Evolutionary conservation across 2,888 invertebrate genomes (phyloP).

Genomic region (Ceratothoa steindachneri): DNA sequence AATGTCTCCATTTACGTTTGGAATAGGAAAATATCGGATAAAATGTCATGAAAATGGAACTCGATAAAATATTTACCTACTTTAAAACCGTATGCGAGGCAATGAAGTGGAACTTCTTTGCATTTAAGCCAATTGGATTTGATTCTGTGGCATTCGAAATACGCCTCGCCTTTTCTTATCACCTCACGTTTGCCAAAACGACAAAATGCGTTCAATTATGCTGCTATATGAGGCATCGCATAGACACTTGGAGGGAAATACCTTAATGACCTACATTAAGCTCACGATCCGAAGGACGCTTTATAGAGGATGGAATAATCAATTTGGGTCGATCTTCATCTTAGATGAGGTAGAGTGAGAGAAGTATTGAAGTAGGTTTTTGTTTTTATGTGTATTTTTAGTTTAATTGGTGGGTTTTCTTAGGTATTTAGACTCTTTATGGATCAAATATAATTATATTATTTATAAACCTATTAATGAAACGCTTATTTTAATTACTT

Average conservation of each 20-base stretch:
- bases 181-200: not conserved
- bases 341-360: no score
- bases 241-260: not conserved
- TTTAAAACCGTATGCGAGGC: not conserved
- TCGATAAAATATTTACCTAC: not conserved
- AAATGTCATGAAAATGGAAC: no score
- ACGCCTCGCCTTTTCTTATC: conserved; percentile 6
- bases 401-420: no score
- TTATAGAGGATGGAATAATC: not conserved
- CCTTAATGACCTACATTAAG: not conserved
- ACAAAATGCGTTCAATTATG: not conserved
- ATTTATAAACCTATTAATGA: no score
- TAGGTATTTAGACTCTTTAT: no score
- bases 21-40: no score
- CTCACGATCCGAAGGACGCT: not conserved
- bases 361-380: no score
- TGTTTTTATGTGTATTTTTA: no score
- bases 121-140: not conserved
- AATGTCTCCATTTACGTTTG: no score
- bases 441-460: no score
- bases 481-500: no score
- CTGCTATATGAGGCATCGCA: not conserved
- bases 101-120: conserved; percentile 7
- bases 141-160: conserved; percentile 2
- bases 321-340: not conserved